These are phyloP conservation scores for Epizoanthus ramosus DNA, from an alignment of 92 coral and sea anemone genomes.

Conservation along the genomic window DNA sequence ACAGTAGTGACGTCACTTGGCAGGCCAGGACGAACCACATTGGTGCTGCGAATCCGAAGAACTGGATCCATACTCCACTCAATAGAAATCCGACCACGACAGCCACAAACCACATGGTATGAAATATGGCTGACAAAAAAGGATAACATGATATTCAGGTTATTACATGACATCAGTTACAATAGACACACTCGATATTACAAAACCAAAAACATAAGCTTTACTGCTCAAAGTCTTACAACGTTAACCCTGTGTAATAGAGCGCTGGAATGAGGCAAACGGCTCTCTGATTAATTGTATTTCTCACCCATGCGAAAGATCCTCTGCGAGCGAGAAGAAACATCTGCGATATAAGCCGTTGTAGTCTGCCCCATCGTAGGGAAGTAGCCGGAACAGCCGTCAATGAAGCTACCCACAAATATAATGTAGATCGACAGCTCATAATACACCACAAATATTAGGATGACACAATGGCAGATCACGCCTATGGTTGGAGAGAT, in stretches of 20 bases:
- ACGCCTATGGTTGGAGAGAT: neutral
- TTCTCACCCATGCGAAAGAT: constrained; percentile 1
- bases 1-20: neutral
- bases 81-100: neutral
- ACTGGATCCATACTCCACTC: constrained; percentile 1
- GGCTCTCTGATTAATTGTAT: neutral
- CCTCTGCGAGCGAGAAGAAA: neutral
- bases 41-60: constrained; percentile 6
- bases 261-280: neutral
- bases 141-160: neutral
- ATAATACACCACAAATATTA: neutral
- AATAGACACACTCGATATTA: too few relatives aligned
- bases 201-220: too few relatives aligned
- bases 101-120: neutral
- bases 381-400: constrained; percentile 1
- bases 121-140: neutral
- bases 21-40: constrained; percentile 12
- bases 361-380: neutral
- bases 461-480: neutral
- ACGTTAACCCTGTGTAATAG: too few relatives aligned
- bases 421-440: neutral
- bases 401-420: constrained; percentile 3
- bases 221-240: too few relatives aligned
- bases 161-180: too few relatives aligned
- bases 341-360: neutral